Percentiles rank a stretch among this genome's conserved stretches.
Conservation (phyloP, 2,797 vertebrate genomes). For the Gephyroberyx darwinii region DNA sequence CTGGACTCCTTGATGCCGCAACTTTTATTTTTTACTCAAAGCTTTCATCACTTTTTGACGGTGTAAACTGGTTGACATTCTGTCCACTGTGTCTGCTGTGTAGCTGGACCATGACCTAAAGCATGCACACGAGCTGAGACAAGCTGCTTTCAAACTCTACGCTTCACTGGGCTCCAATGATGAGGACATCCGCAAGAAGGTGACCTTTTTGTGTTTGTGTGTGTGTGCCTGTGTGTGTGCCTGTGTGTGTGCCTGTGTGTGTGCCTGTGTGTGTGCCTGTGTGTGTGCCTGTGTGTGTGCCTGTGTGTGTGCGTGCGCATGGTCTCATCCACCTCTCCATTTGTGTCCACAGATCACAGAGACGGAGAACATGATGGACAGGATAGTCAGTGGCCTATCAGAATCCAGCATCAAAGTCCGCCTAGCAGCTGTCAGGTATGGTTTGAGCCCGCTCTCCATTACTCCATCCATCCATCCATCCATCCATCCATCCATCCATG, state of each 20-base stretch:
- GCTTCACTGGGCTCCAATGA: conserved; percentile 98
- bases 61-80: background rate
- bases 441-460: background rate
- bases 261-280: rapidly evolving
- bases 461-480: background rate
- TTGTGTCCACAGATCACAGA: conserved; percentile 90
- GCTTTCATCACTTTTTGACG: background rate
- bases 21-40: background rate
- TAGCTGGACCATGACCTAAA: conserved; percentile 99
- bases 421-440: conserved; percentile 96
- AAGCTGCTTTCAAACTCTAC: conserved; percentile 99
- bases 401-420: conserved; percentile 99
- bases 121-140: conserved; percentile 96
- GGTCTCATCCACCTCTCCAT: conserved; percentile 27
- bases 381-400: conserved; percentile 97
- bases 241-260: conserved; percentile 4
- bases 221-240: background rate
- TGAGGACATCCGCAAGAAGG: conserved; percentile 99
- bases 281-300: conserved; percentile 6
- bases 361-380: conserved; percentile 99
- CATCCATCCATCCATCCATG: too few species aligned
- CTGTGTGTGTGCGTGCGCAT: background rate
- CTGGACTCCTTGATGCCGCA: background rate
- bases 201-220: conserved; percentile 52
- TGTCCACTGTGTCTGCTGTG: conserved; percentile 1